A percentile compares a stretch with the other conserved stretches of the same genome.
Evolutionary conservation across 92 coral and sea anemone genomes (phyloP).

Genomic region (Palythoa grandiflora): DNA sequence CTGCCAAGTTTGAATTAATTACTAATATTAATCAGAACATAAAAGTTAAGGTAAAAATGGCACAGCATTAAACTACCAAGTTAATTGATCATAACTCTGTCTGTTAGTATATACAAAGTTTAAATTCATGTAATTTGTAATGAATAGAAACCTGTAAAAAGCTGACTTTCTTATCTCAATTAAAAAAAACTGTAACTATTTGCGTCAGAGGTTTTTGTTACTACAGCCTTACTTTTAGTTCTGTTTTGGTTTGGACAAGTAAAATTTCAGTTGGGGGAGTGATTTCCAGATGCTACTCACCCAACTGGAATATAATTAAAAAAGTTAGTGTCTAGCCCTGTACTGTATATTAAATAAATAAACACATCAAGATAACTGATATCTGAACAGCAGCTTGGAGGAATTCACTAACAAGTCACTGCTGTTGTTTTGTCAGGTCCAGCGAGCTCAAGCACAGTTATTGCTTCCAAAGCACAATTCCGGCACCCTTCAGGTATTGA

Average conservation of each 20-base stretch:
- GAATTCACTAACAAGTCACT: background rate
- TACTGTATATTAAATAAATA: no score
- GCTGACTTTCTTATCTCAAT: background rate
- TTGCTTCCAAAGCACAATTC: constrained; percentile 37
- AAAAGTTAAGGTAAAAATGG: background rate
- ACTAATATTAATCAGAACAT: background rate
- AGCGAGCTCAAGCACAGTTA: constrained; percentile 50
- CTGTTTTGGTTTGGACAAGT: background rate
- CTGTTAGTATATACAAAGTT: background rate
- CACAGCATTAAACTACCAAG: background rate
- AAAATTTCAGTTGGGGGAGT: background rate
- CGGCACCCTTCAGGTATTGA: constrained; percentile 74
- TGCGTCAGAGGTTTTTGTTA: background rate
- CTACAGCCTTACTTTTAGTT: background rate
- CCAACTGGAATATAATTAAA: background rate
- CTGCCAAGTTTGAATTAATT: background rate
- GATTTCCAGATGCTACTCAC: background rate
- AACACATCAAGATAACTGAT: no score
- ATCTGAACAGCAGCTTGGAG: no score
- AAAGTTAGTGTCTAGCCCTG: no score
- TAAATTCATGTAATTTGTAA: background rate
- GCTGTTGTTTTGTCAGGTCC: constrained; percentile 42
- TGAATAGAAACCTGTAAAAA: background rate
- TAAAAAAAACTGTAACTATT: no score
- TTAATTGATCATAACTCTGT: background rate